phyloP scores from a whole-genome alignment of 2,797 vertebrate species.

The Cyprinodon diabolis region DNA sequence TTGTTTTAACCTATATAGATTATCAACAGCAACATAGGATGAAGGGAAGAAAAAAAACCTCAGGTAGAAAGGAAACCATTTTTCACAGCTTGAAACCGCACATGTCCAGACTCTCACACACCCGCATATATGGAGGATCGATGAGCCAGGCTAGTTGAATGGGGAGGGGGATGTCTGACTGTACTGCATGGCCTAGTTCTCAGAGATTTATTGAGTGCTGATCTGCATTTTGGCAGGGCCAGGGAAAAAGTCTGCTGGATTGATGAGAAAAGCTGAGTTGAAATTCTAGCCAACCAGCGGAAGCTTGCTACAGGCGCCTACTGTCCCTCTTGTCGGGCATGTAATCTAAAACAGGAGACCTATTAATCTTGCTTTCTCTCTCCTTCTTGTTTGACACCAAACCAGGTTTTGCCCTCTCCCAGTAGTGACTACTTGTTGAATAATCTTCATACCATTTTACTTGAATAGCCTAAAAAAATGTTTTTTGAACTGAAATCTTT shows the following conservation, averaged over 20 bases:
- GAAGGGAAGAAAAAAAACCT: slow-evolving; percentile 26
- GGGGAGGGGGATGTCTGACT: slow-evolving; percentile 54
- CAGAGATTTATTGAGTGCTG: slow-evolving; percentile 77
- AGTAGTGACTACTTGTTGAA: not conserved
- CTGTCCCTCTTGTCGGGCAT: slow-evolving; percentile 47
- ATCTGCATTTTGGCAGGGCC: slow-evolving; percentile 72
- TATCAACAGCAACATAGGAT: slow-evolving; percentile 41
- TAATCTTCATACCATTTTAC: slow-evolving; percentile 25
- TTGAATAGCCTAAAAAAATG: slow-evolving; percentile 13
- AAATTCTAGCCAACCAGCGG: slow-evolving; percentile 61
- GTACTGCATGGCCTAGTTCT: slow-evolving; percentile 75
- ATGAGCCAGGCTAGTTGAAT: slow-evolving; percentile 44
- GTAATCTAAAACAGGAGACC: slow-evolving; percentile 48
- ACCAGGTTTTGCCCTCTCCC: slow-evolving; percentile 22
- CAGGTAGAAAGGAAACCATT: slow-evolving; percentile 13
- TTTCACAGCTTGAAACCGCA: slow-evolving; percentile 18
- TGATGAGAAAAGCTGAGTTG: slow-evolving; percentile 72
- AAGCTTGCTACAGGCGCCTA: slow-evolving; percentile 52
- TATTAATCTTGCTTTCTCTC: slow-evolving; percentile 28
- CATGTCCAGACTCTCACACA: slow-evolving; percentile 38
- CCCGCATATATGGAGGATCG: slow-evolving; percentile 49
- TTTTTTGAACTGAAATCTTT: slow-evolving; percentile 9
- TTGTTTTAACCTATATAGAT: slow-evolving; percentile 16
- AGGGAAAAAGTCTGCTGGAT: slow-evolving; percentile 70
- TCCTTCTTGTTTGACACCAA: slow-evolving; percentile 18